Conservation (phyloP, 2,113 vertebrate genomes). For the Marmota monax region DNA sequence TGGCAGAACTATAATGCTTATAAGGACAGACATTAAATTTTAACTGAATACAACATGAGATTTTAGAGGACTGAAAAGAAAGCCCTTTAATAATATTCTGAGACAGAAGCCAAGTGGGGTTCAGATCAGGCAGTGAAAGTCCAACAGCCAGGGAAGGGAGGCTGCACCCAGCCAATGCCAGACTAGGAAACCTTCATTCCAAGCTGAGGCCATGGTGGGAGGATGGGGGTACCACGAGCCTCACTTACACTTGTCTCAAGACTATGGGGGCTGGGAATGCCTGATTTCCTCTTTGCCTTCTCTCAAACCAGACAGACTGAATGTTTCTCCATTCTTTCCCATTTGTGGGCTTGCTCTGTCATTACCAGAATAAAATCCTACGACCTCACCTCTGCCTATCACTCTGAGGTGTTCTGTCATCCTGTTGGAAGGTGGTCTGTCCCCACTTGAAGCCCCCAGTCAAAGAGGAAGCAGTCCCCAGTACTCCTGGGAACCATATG, state of each 20-base stretch:
- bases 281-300: rapidly evolving
- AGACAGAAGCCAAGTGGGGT: not conserved
- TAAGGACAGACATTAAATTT: not conserved
- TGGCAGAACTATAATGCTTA: rapidly evolving
- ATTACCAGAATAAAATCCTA: not conserved
- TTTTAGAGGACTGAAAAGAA: not conserved
- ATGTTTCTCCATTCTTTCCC: not conserved
- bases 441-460: not conserved
- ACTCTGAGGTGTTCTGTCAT: not conserved
- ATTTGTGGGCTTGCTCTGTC: not conserved
- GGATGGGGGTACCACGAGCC: not conserved
- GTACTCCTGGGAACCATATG: rapidly evolving
- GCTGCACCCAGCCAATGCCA: not conserved
- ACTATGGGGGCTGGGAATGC: rapidly evolving
- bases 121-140: not conserved
- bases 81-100: not conserved
- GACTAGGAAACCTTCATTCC: not conserved
- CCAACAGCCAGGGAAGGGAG: not conserved
- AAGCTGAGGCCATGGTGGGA: not conserved
- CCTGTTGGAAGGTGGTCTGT: rapidly evolving
- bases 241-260: not conserved
- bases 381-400: rapidly evolving
- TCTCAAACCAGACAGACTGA: rapidly evolving
- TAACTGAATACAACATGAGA: not conserved
- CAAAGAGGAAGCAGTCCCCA: rapidly evolving